Evolutionary conservation across 2,797 vertebrate species (phyloP), one percentile per base, ranked within the genome.

Genomic region (Halcyon smyrnensis): DNA sequence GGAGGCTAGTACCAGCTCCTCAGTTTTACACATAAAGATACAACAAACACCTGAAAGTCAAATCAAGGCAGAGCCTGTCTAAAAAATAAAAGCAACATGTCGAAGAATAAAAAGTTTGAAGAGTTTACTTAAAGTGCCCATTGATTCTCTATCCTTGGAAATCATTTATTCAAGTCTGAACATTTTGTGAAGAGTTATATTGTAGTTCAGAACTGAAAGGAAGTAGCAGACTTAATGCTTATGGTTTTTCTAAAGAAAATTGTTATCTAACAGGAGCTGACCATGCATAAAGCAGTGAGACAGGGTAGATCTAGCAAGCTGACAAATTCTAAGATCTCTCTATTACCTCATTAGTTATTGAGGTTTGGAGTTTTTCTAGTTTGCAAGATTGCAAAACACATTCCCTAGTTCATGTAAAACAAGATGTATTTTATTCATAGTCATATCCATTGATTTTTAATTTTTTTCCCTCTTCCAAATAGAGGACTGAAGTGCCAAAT

Each of bases 381-480:
- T 27, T 32, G 6, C 18, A 46, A 65, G 36, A 18, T 70, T 70
- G 76, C 51, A 36, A 74, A 84, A 28, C 21, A n/a, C 6, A 5
- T 51, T 34, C 18, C 11, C 3, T 18, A 32, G 1, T 17, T 65
- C 45, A 34, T 8, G 13, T 23, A 77, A 91, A 51, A 4, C 0
- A 56, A 63, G 24, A 36, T 11, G 3, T 15, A 15, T 77, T 91
- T 54, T 59, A 37, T 37, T 59, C 56, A 16, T 8, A 8, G 21
- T 56, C 9, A 15, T 15, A 74, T 6, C 30, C 25, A 36, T 54
- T 0, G 0, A 8, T 34, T 59, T 51, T 46, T 62, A 0, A 7
- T 34, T 59, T 51, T 46, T 62, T 67, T 51, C 30, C 20, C 14
- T 28, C 20, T 41, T 82, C 15, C 28, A 76, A 91, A 65, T 3